Conservation (phyloP, 2,888 invertebrate species). For the Teleiodes luculella region DNA sequence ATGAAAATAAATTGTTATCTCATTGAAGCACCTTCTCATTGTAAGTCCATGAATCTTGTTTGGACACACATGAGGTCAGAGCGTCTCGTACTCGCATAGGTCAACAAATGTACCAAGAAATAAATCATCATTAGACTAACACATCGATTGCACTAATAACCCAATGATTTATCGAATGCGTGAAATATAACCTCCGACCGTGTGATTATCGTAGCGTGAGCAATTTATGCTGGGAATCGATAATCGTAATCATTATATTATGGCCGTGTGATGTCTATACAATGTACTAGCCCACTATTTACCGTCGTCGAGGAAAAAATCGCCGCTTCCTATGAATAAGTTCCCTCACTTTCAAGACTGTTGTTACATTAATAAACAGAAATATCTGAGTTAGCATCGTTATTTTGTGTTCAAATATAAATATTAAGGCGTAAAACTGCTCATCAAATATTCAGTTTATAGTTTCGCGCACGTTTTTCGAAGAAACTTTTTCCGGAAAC, state of each 20-base stretch:
- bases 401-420: too few relatives aligned
- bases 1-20: too few relatives aligned
- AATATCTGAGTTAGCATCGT: too few relatives aligned
- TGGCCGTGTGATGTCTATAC: too few relatives aligned
- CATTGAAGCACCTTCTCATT: too few relatives aligned
- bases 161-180: conserved; percentile 18
- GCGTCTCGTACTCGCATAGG: neutral
- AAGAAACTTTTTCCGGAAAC: too few relatives aligned
- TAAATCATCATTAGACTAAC: conserved; percentile 16
- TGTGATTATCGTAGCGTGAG: conserved; percentile 26
- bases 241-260: conserved; percentile 11
- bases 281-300: too few relatives aligned
- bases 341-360: conserved; percentile 11
- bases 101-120: neutral
- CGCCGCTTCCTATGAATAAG: neutral
- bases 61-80: neutral
- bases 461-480: too few relatives aligned
- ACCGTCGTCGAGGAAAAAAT: neutral
- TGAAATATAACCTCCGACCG: conserved; percentile 8
- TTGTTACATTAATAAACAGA: too few relatives aligned
- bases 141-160: conserved; percentile 20
- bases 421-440: too few relatives aligned
- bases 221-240: conserved; percentile 30
- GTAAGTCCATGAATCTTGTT: too few relatives aligned
- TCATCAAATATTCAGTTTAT: too few relatives aligned